Evolutionary conservation across 1,140 invertebrate genomes (phyloP), one percentile per base, ranked within the genome.

Genomic region (Heliconius nattereri): DNA sequence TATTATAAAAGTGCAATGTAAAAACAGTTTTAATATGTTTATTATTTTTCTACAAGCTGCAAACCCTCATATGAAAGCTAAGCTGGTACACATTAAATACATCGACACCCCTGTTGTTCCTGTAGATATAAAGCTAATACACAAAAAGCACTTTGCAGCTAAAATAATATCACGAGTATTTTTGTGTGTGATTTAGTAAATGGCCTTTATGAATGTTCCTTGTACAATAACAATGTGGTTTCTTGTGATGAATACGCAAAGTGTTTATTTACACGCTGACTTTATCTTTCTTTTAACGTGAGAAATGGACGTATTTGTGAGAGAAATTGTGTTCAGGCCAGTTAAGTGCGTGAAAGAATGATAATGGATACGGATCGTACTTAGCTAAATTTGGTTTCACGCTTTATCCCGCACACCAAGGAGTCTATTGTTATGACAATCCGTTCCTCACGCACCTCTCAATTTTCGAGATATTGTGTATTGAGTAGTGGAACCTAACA

Each of bases 261-360:
- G 73, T 78, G 80, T 78, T 81, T 81, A 81, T 81, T 81, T 83
- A 79, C 60, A 84, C 83, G 78, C 84, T 84, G 85, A 85, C 85
- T 86, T 85, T 80, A 85, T 86, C 77, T 54, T 82, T 82, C 78
- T 79, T 57, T 70, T 79, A 83, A 83, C 81, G 78, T 78, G 80
- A 82, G 81, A 86, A 80, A 86, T 86, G 78, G 76, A 71, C 73
- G 78, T 80, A 81, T 82, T 84, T 80, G 60, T 57, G 60, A 49
- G 82, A 86, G 84, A 86, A 83, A 84, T 86, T 81, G 75, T 82
- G 66, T 76, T 75, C 7, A 71, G 7, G 20, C 35, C 9, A 23
- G 23, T 26, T 40, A 37, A 37, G 35, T n/a, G 19, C 54, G 19
- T 7, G 19, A 40, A n/a, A 20, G 32, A 52, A 52, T 20, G 40